phyloP scores from a whole-genome alignment of 2,113 vertebrate genomes.

The Pongo pygmaeus region DNA sequence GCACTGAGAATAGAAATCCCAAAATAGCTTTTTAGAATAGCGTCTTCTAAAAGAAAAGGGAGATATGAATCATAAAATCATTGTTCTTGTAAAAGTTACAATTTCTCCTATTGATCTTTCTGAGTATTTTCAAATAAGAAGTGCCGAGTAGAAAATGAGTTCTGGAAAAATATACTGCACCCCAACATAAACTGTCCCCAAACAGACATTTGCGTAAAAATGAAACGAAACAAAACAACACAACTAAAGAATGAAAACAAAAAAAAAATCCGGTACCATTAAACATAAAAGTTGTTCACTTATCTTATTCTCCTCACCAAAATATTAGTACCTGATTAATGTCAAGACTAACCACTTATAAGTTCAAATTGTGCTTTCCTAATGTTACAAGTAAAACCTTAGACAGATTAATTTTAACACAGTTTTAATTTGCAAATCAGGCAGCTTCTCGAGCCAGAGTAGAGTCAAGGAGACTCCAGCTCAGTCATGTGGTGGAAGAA shows the following conservation, averaged over 20 bases:
- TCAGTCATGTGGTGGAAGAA: no score
- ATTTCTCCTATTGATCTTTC: conserved; percentile 78
- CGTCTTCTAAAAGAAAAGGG: conserved; percentile 68
- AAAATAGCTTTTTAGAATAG: conserved; percentile 56
- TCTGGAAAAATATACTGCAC: conserved; percentile 62
- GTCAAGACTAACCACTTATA: background rate
- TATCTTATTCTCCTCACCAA: background rate
- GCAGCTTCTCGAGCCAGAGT: no score
- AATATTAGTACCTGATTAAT: background rate
- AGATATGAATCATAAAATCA: conserved; percentile 75
- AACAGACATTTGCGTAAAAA: conserved; percentile 75
- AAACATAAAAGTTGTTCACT: conserved; percentile 12
- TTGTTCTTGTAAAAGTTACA: conserved; percentile 78
- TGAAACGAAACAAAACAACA: conserved; percentile 23
- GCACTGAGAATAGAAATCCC: conserved; percentile 68
- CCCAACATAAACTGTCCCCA: conserved; percentile 74
- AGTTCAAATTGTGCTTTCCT: background rate
- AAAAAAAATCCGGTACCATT: background rate
- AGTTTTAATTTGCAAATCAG: no score
- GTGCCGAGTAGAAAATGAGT: conserved; percentile 76
- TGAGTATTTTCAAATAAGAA: conserved; percentile 74
- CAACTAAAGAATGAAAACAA: background rate
- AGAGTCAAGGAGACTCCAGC: no score
- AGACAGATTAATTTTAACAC: no score
- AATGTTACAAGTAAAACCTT: no score